Evolutionary conservation across 2,797 vertebrate genomes (phyloP).

Genomic region (Spinibarbus caldwelli): DNA sequence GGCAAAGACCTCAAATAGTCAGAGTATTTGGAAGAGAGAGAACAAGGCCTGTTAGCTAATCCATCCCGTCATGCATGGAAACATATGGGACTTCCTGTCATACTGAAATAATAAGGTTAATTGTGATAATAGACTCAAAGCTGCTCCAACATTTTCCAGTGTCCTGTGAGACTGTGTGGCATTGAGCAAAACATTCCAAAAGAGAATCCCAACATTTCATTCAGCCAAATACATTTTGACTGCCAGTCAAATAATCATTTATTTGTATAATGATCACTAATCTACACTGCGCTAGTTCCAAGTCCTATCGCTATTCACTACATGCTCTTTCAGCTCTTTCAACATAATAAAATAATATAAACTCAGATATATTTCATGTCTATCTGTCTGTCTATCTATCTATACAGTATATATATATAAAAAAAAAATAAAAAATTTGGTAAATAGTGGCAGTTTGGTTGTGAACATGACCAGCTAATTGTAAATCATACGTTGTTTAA

Average conservation of each 20-base stretch:
- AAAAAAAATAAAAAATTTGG: no score
- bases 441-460: no score
- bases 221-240: not conserved
- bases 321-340: not conserved
- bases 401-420: no score
- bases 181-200: not conserved
- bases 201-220: not conserved
- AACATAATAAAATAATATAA: not conserved
- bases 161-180: not conserved
- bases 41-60: not conserved
- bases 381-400: no score
- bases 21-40: not conserved
- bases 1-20: conserved; percentile 9
- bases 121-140: not conserved
- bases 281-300: not conserved
- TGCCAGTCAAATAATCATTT: not conserved
- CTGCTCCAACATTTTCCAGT: not conserved
- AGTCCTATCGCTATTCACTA: not conserved
- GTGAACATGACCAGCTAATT: no score
- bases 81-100: conserved; percentile 39
- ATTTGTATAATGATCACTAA: not conserved
- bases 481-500: no score
- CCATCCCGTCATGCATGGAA: conserved; percentile 33
- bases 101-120: conserved; percentile 33
- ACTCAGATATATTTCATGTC: no score